Percentiles rank a stretch among this genome's conserved stretches.
Evolutionary conservation across 2,113 vertebrate species (phyloP).

Genomic region (Epinephelus moara): DNA sequence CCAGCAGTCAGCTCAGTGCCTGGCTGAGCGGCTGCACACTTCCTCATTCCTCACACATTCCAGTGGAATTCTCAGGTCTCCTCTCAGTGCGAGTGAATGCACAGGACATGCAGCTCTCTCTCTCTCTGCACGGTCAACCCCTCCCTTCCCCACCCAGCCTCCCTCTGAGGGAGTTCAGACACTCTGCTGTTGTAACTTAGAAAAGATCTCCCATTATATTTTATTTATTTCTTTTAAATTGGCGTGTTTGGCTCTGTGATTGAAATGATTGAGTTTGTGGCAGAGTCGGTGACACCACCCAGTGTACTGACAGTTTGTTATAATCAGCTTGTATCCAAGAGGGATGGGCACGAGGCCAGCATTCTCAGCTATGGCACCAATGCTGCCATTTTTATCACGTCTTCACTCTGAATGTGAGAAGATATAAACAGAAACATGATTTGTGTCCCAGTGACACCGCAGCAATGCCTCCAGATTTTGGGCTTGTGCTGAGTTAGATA

Average conservation of each 20-base stretch:
- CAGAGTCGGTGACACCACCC: slow-evolving; percentile 13
- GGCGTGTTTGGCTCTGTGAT: not conserved
- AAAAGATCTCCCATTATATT: not conserved
- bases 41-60: slow-evolving; percentile 82
- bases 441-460: not conserved
- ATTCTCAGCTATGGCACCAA: slow-evolving; percentile 4
- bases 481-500: not conserved
- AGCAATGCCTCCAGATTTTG: no score
- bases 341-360: not conserved
- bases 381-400: slow-evolving; percentile 19
- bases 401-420: not conserved
- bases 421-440: not conserved
- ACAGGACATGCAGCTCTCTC: slow-evolving; percentile 35
- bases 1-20: slow-evolving; percentile 27
- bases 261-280: not conserved
- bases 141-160: not conserved
- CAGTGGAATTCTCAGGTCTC: slow-evolving; percentile 59
- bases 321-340: slow-evolving; percentile 9
- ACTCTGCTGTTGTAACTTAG: slow-evolving; percentile 6
- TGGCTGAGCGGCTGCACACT: slow-evolving; percentile 46
- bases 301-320: slow-evolving; percentile 1
- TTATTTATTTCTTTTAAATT: not conserved
- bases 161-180: not conserved
- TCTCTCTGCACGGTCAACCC: slow-evolving; percentile 18
- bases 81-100: slow-evolving; percentile 47